Evolutionary conservation across 2,888 invertebrate species (phyloP).

Genomic region (Aphidoletes aphidimyza): DNA sequence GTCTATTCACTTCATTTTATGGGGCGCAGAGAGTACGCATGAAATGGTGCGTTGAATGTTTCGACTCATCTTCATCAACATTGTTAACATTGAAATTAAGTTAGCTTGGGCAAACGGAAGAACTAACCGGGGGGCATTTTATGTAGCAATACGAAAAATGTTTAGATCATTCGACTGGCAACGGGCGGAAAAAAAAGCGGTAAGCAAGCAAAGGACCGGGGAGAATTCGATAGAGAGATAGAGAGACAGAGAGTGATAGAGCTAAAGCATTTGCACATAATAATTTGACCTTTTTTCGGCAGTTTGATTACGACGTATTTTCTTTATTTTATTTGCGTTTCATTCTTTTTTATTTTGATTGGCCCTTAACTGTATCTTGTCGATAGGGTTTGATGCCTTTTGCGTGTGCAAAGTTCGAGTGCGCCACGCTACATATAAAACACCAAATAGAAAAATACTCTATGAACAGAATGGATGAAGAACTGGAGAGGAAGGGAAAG

Average conservation of each 20-base stretch:
- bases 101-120: neutral
- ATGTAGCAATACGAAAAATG: neutral
- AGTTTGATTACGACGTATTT: slow-evolving; percentile 38
- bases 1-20: neutral
- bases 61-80: slow-evolving; percentile 55
- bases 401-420: neutral
- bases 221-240: too few relatives aligned
- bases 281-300: slow-evolving; percentile 51
- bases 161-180: neutral
- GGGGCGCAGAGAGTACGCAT: neutral
- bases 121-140: neutral
- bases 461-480: too few relatives aligned
- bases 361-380: slow-evolving; percentile 32
- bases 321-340: slow-evolving; percentile 51
- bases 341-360: slow-evolving; percentile 48
- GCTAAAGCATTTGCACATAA: slow-evolving; percentile 39
- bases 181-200: too few relatives aligned
- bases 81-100: slow-evolving; percentile 54
- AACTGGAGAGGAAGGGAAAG: too few relatives aligned
- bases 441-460: too few relatives aligned
- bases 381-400: neutral
- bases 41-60: slow-evolving; percentile 48
- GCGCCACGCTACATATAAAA: neutral
- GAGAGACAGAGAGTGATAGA: too few relatives aligned
- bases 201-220: too few relatives aligned